A percentile compares a stretch with the other conserved stretches of the same genome.
phyloP scores from a whole-genome alignment of 2,797 vertebrate genomes.

The Gymnoscopelus braueri region DNA sequence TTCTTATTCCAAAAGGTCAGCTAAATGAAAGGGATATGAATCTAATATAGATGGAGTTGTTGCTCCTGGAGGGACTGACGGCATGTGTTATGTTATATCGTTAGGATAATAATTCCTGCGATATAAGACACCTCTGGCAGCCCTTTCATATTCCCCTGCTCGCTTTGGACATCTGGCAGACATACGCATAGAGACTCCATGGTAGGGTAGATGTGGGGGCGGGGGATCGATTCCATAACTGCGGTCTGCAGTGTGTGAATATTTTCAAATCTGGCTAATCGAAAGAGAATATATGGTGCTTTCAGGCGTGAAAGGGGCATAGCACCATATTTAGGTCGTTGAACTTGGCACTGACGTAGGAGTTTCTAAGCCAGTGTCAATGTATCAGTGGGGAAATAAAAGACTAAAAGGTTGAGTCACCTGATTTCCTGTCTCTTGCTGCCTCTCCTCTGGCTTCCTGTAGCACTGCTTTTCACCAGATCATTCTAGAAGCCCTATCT shows the following conservation, averaged over 20 bases:
- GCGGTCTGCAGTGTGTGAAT: slow-evolving; percentile 34
- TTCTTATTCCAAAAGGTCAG: slow-evolving; percentile 39
- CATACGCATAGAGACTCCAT: slow-evolving; percentile 66
- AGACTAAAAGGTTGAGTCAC: slow-evolving; percentile 47
- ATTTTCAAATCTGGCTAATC: slow-evolving; percentile 33
- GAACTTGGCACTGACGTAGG: slow-evolving; percentile 34
- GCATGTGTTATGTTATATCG: slow-evolving; percentile 74
- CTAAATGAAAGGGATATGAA: slow-evolving; percentile 49
- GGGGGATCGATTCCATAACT: slow-evolving; percentile 68
- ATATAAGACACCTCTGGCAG: slow-evolving; percentile 76
- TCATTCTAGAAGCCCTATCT: slow-evolving; percentile 53
- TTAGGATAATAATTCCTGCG: slow-evolving; percentile 75
- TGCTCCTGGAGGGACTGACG: slow-evolving; percentile 64
- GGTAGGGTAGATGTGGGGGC: slow-evolving; percentile 64
- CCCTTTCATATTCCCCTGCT: slow-evolving; percentile 60
- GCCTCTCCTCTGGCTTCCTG: slow-evolving; percentile 63
- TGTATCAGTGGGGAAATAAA: neutral
- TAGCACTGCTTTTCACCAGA: slow-evolving; percentile 52
- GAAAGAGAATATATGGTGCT: slow-evolving; percentile 38
- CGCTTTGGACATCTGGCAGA: slow-evolving; percentile 79
- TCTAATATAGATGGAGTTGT: slow-evolving; percentile 48
- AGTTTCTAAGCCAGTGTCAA: slow-evolving; percentile 8
- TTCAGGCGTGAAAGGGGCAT: slow-evolving; percentile 56
- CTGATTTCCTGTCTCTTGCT: slow-evolving; percentile 67
- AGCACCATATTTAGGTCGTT: slow-evolving; percentile 22